Evolutionary conservation across 2,888 invertebrate genomes (phyloP), one percentile per base, ranked within the genome.

Genomic region (Cheilosia impressa): DNA sequence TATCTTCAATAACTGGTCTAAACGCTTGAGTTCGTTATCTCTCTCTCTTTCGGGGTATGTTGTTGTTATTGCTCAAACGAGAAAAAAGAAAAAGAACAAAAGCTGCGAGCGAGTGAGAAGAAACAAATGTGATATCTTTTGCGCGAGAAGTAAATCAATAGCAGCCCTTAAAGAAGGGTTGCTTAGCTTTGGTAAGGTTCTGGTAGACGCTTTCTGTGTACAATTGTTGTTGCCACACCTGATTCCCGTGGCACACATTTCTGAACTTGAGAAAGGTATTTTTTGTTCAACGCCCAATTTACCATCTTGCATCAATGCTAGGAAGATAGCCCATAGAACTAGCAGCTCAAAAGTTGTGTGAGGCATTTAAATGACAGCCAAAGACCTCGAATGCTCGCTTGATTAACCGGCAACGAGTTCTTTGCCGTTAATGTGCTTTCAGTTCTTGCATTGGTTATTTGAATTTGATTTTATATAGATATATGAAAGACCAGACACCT

Each of bases 1-100:
- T 66, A 66, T 66, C 52, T 52, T 41, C n/a, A 38, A 47, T 15
- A 38, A 52, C 65, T 53, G 24, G 53, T 53, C 57, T 50, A 5
- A 10, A 47, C 65, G 34, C 38, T 57, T 45, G 31, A 55, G 27
- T 34, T 53, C 1, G 2, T 43, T 69, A 15, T 38, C 27, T 60
- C n/a, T 19, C 55, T 57, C 34, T 53, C 43, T 41, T 38, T 52
- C 52, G 52, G n/a, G 43, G 2, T 45, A n/a, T 45, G 45, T 17
- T 38, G 24, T 41, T 10, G 2, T 53, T 38, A 52, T 7, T 65
- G 22, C 22, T 52, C 19, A 0, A n/a, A 24, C 15, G 7, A 52
- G 19, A 24, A 47, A 47, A 52, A 45, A 24, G 2, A 17, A 19
- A 6, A 17, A 31, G 6, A 7, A 2, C 2, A 17, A 47, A 47